These are phyloP conservation scores for Fregata magnificens DNA, from an alignment of 2,113 vertebrate genomes.

Conservation along the genomic window DNA sequence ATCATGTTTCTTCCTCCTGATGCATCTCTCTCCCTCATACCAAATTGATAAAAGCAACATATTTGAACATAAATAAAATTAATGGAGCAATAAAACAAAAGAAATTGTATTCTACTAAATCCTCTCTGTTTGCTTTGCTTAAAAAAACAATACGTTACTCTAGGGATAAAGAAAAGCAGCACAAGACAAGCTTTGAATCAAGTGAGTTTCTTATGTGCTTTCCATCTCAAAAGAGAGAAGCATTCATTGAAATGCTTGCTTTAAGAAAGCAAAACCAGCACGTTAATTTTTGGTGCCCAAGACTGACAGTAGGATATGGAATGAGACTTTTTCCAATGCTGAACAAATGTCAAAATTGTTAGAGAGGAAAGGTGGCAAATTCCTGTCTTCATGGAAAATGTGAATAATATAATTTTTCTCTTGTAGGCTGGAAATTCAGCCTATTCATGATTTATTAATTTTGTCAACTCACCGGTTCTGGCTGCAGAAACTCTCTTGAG, in stretches of 20 bases:
- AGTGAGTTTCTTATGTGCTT: neutral
- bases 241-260: neutral
- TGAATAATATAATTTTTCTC: neutral
- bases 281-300: neutral
- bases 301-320: neutral
- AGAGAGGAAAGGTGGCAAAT: neutral
- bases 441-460: neutral
- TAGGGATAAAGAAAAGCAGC: neutral
- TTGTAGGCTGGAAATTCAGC: neutral
- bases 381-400: neutral
- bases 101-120: conserved; percentile 44
- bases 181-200: neutral
- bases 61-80: conserved; percentile 59
- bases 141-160: neutral
- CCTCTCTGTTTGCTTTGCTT: conserved; percentile 42
- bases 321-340: neutral
- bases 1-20: neutral
- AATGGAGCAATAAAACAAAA: conserved; percentile 50
- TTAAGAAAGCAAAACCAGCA: neutral
- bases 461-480: neutral
- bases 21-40: neutral
- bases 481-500: neutral
- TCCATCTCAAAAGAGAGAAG: neutral
- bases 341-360: neutral
- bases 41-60: conserved; percentile 44